Base-by-base conservation (phyloP, 1,140 invertebrate genomes). In the Xylocopa sonorina region DNA sequence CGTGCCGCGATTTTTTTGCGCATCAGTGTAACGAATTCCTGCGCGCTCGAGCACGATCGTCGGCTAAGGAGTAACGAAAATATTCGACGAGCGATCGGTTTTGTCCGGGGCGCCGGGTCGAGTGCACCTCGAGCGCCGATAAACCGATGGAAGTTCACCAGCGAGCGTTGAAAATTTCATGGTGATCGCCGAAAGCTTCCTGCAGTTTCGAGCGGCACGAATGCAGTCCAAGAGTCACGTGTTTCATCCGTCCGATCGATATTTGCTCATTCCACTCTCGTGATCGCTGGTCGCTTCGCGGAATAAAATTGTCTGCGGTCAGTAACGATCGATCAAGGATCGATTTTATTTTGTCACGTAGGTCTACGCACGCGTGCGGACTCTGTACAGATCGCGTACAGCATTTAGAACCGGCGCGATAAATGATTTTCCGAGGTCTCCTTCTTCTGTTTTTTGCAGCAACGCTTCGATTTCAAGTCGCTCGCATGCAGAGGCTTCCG, bases 121-220 rank as follows among this genome's bases (percentile, higher is more conserved):
- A 10, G 14, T 21, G 5, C 21, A 14, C 24, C 6, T 24, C 21
- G 66, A 68, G 21, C 24, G 12, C 18, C 21, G 66, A 68, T 53
- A 53, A 69, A 69, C 53, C 50, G 67, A 69, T 69, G 50, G 32
- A 69, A 69, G 53, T 68, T 53, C 21, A 1, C n/a, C 6, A 16
- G 14, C 46, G 21, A 5, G 16, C n/a, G 24, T 38, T 68, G 48
- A 68, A 68, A 68, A 32, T 24, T 69, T 69, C 34, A 53, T 27
- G 16, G 4, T 41, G 34, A 2, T 18, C 16, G n/a, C n/a, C n/a
- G n/a, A n/a, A n/a, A n/a, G n/a, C n/a, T n/a, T n/a, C n/a, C n/a
- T n/a, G 32, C 27, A n/a, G 6, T 14, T 3, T 10, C 2, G n/a
- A 14, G 50, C 38, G 34, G 18, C 48, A 38, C 9, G 32, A 69